Base-by-base conservation (phyloP, 2,888 invertebrate species). In the Meiosimyza platycephala region DNA sequence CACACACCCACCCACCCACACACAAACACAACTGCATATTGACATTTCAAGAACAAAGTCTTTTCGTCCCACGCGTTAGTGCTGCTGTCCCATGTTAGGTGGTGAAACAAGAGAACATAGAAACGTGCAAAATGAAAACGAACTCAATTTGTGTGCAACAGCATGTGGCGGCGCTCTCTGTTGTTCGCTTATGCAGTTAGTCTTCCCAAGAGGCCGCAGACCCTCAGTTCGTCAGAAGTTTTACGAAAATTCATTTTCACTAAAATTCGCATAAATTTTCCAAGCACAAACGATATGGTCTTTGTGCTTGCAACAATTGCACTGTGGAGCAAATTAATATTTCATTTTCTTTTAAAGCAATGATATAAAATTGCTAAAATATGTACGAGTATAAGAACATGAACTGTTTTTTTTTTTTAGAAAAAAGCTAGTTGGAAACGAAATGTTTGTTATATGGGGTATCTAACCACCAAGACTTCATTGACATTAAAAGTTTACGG, bases 41-140 rank as follows among this genome's bases (percentile, higher is more conserved):
- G 18, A 48, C 18, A 64, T 40, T 22, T 7, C 52, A 52, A 9
- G 51, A 3, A 13, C 54, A 66, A 55, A 28, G 18, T 33, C 28
- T 13, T 18, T 47, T 33, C 22, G 62, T 47, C 52, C 50, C 62
- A 55, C 47, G 22, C 52, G 18, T 69, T 54, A 52, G 54, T 54
- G n/a, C 33, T 54, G n/a, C 33, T 57, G 52, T 40, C 47, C 52
- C 22, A 18, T 33, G 47, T 22, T 52, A n/a, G 18, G 18, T 54
- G 67, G 16, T 55, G n/a, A 48, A 51, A 59, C 77, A 78, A 81
- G 79, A 79, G 78, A 78, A 79, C 78, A 40, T 9, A 40, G 6
- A 79, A 80, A 83, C 82, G 83, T 83, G 83, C 79, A 80, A 82
- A 82, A 82, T 79, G 80, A 77, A 83, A 83, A 83, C 80, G 82